Evolutionary conservation across 2,797 vertebrate species (phyloP).

Genomic region (Urophycis tenuis): DNA sequence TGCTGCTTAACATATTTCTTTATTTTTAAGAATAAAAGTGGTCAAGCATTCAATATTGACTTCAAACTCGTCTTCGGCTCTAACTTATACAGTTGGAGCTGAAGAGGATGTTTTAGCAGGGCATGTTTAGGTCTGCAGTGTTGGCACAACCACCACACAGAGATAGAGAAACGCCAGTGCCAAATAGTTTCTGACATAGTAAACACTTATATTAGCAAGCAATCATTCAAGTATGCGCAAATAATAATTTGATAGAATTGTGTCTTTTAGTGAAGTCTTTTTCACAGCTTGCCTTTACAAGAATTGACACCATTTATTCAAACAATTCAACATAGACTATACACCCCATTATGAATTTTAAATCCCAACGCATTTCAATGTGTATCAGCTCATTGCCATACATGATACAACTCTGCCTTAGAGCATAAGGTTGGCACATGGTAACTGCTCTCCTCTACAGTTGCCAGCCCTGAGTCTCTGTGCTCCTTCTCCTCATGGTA

Average conservation of each 20-base stretch:
- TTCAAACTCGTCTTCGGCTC: background rate
- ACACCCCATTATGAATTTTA: background rate
- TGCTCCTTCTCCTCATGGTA: constrained; percentile 62
- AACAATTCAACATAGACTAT: background rate
- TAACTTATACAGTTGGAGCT: background rate
- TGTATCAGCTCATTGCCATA: constrained; percentile 44
- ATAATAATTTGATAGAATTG: background rate
- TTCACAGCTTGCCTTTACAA: background rate
- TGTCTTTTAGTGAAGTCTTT: background rate
- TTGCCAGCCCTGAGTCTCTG: constrained; percentile 35
- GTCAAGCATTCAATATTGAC: background rate
- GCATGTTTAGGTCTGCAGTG: background rate
- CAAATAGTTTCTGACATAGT: background rate
- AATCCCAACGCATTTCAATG: constrained; percentile 17
- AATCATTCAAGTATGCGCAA: background rate
- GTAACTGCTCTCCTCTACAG: constrained; percentile 31
- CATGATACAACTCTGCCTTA: constrained; percentile 44
- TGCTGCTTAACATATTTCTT: background rate
- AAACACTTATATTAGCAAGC: background rate
- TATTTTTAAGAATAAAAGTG: background rate
- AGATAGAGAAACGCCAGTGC: background rate
- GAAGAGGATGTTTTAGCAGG: background rate
- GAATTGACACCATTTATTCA: background rate
- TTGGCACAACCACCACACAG: background rate
- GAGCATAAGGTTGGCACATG: constrained; percentile 33